Percentiles rank a stretch among this genome's conserved stretches.
phyloP scores from a whole-genome alignment of 2,113 vertebrate genomes.

The Pao palembangensis region DNA sequence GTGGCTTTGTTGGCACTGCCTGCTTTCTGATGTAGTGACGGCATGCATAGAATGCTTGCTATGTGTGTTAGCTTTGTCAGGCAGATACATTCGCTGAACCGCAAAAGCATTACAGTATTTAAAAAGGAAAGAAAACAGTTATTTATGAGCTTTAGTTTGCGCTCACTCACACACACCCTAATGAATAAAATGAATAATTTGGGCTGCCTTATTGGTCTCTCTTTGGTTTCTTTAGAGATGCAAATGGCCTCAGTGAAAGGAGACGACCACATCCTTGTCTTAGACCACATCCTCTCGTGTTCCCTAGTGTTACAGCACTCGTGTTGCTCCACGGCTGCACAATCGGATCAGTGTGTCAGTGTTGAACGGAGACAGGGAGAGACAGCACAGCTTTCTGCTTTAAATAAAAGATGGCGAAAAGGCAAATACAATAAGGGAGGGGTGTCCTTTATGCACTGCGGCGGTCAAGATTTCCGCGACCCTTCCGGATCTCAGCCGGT shows the following conservation, averaged over 20 bases:
- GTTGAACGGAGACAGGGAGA: conserved; percentile 31
- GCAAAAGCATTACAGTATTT: conserved; percentile 2
- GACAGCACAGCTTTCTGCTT: conserved; percentile 45
- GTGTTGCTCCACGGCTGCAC: conserved; percentile 36
- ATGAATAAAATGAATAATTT: conserved; percentile 60
- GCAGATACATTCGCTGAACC: conserved; percentile 28
- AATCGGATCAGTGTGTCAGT: conserved; percentile 46
- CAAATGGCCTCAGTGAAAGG: conserved; percentile 43
- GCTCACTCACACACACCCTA: neutral
- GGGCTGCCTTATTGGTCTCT: conserved; percentile 36
- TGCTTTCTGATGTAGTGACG: conserved; percentile 52
- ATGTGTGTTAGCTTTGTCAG: conserved; percentile 49
- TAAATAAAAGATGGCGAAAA: conserved; percentile 37
- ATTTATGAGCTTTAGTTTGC: neutral
- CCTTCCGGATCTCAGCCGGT: conserved; percentile 26
- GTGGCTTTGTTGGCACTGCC: conserved; percentile 23
- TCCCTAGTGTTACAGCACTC: conserved; percentile 58
- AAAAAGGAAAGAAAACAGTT: too few species aligned
- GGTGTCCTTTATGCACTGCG: conserved; percentile 26
- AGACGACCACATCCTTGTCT: conserved; percentile 43
- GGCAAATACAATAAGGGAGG: conserved; percentile 9
- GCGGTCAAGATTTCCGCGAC: conserved; percentile 24
- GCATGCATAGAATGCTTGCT: conserved; percentile 55
- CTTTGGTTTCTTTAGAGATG: conserved; percentile 61
- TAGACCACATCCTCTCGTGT: conserved; percentile 48